These are phyloP conservation scores for Pachycephala philippinensis DNA, from an alignment of 2,113 vertebrate genomes.

Conservation along the genomic window DNA sequence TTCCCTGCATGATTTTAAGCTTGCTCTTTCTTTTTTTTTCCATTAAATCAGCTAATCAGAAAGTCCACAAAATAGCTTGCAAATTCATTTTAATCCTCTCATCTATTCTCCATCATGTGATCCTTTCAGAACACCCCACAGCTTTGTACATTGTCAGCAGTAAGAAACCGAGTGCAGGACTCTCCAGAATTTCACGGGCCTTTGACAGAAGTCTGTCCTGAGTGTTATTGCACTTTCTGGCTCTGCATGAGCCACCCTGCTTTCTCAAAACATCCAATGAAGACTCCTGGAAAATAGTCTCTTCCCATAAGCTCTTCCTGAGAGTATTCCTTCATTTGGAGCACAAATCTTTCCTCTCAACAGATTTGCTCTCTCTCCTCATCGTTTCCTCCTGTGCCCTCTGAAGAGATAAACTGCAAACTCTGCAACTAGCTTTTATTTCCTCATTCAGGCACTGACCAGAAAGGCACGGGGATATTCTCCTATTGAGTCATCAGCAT, in stretches of 20 bases:
- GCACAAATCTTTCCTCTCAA: not conserved
- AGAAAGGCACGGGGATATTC: not conserved
- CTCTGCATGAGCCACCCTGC: not conserved
- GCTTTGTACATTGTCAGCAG: not conserved
- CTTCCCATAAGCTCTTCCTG: not conserved
- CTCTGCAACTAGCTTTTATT: not conserved
- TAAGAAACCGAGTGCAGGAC: not conserved
- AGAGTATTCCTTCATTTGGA: not conserved
- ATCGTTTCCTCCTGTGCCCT: not conserved
- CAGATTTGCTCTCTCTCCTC: not conserved
- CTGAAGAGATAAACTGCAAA: not conserved
- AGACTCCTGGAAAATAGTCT: not conserved
- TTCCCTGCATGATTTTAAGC: not conserved
- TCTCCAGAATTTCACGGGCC: not conserved
- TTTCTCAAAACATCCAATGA: not conserved
- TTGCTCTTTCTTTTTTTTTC: fast-evolving
- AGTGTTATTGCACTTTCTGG: not conserved
- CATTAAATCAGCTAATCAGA: not conserved
- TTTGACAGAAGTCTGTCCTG: not conserved
- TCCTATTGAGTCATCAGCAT: not conserved
- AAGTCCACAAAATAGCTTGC: not conserved
- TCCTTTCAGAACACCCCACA: not conserved
- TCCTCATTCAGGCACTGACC: not conserved
- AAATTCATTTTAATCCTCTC: not conserved
- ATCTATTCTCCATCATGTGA: not conserved